phyloP scores from a whole-genome alignment of 92 coral and sea anemone species.

The Actinostola sp. region DNA sequence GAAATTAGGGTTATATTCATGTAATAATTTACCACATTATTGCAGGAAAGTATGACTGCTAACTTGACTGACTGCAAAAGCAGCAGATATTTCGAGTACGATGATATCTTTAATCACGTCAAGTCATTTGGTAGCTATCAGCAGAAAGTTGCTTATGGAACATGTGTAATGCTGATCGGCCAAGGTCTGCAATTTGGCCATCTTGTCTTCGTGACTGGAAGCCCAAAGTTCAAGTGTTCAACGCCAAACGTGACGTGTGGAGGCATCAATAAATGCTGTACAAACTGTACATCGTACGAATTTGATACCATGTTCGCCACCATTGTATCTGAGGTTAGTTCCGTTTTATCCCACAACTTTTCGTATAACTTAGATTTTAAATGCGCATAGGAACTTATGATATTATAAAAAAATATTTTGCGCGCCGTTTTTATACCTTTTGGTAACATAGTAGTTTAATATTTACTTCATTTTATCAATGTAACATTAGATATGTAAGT shows the following conservation, averaged over 20 bases:
- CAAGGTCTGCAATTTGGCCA: conserved; percentile 16
- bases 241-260: conserved; percentile 28
- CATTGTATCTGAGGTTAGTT: conserved; percentile 25
- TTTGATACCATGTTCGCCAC: conserved; percentile 22
- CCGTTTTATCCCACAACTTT: no score
- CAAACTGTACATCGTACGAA: conserved; percentile 28
- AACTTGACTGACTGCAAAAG: no score
- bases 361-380: no score
- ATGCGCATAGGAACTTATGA: no score
- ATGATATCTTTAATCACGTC: conserved; percentile 17
- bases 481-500: no score
- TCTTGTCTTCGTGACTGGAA: conserved; percentile 19
- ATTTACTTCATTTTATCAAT: no score
- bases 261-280: conserved; percentile 26
- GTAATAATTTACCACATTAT: no score
- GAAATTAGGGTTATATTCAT: no score
- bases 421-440: no score
- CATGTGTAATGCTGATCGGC: conserved; percentile 14
- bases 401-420: no score
- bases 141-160: conserved; percentile 23
- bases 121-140: conserved; percentile 29
- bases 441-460: no score
- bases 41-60: no score
- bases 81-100: conserved; percentile 9
- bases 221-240: conserved; percentile 22